These are phyloP conservation scores for Neuroscelio doddi DNA, from an alignment of 2,888 invertebrate species.

Conservation along the genomic window DNA sequence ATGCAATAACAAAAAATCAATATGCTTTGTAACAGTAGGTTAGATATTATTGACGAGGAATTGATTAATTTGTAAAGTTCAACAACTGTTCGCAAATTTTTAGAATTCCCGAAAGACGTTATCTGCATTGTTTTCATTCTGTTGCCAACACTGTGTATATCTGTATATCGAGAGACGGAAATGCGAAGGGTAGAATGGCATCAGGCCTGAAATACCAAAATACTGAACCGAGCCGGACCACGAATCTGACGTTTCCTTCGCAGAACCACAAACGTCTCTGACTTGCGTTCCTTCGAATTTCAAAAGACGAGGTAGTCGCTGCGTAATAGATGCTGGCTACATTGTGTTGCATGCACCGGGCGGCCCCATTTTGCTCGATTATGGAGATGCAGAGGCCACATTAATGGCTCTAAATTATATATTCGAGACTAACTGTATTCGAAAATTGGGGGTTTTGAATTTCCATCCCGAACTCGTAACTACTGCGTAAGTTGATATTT, in stretches of 20 bases:
- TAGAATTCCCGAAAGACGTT: too few relatives aligned
- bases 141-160: too few relatives aligned
- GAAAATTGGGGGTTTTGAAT: not conserved
- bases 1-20: conserved; percentile 4
- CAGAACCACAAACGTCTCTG: conserved; percentile 14
- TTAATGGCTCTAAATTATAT: not conserved
- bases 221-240: conserved; percentile 6
- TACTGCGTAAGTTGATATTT: too few relatives aligned
- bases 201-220: conserved; percentile 26
- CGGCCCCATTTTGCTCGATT: not conserved
- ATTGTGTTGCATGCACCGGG: not conserved
- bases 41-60: too few relatives aligned
- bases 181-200: conserved; percentile 25
- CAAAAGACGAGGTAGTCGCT: conserved; percentile 10
- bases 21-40: too few relatives aligned
- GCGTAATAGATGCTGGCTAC: not conserved
- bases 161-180: too few relatives aligned
- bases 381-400: not conserved
- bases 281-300: conserved; percentile 14
- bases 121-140: conserved; percentile 38
- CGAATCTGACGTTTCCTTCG: conserved; percentile 20
- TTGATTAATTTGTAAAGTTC: too few relatives aligned
- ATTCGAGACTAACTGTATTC: not conserved
- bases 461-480: too few relatives aligned
- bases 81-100: too few relatives aligned